These are phyloP conservation scores for Drosophila meridionalis DNA, from an alignment of 2,888 invertebrate species.

Conservation along the genomic window DNA sequence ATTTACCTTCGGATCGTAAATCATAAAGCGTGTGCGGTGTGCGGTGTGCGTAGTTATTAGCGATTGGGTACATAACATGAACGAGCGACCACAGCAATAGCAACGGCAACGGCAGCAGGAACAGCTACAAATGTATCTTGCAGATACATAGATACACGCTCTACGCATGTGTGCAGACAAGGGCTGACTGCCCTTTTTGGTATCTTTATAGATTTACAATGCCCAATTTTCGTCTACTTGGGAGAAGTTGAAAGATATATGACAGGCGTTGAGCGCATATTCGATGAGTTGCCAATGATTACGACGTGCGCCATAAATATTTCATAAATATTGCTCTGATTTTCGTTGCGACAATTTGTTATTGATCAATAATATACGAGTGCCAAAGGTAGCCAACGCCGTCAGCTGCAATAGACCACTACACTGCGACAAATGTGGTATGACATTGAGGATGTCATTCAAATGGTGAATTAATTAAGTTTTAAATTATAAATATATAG, in stretches of 20 bases:
- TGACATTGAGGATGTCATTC: not conserved
- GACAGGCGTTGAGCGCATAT: constrained; percentile 58
- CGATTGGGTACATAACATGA: constrained; percentile 20
- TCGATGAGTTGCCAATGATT: constrained; percentile 81
- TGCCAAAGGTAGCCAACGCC: constrained; percentile 20
- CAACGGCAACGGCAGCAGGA: constrained; percentile 7
- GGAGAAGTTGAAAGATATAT: constrained; percentile 78
- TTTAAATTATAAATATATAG: not conserved
- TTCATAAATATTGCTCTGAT: constrained; percentile 82
- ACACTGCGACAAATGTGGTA: constrained; percentile 32
- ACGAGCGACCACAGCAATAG: constrained; percentile 1
- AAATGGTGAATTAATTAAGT: no score
- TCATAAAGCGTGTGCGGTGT: constrained; percentile 72
- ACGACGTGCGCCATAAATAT: constrained; percentile 78
- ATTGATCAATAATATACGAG: constrained; percentile 74
- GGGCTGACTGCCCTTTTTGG: constrained; percentile 36
- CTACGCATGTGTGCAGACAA: not conserved
- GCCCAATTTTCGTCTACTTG: constrained; percentile 81
- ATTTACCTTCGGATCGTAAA: constrained; percentile 77
- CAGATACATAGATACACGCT: constrained; percentile 48
- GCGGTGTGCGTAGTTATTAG: constrained; percentile 52
- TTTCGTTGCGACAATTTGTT: constrained; percentile 73
- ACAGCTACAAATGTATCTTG: constrained; percentile 60
- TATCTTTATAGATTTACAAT: constrained; percentile 81
- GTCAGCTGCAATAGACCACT: constrained; percentile 1